phyloP scores from a whole-genome alignment of 1,140 invertebrate species.

The Copidosoma floridanum region DNA sequence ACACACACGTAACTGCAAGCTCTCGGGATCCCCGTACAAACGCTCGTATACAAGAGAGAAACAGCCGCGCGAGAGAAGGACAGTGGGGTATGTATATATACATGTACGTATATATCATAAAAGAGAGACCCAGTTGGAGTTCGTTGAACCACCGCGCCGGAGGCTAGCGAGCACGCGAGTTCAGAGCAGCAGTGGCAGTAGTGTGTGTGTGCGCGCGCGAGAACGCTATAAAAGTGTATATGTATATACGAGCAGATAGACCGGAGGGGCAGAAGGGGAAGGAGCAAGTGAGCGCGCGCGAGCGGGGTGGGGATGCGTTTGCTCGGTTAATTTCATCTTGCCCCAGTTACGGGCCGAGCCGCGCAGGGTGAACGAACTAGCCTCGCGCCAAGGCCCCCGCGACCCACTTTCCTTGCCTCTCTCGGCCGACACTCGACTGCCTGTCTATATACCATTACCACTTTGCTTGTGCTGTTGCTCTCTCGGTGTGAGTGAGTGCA shows the following conservation, averaged over 20 bases:
- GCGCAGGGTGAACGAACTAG: conserved; percentile 56
- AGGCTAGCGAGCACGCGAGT: conserved; percentile 28
- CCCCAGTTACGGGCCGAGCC: conserved; percentile 56
- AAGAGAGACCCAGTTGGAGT: conserved; percentile 55
- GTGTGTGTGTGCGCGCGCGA: conserved; percentile 16
- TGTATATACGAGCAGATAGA: conserved; percentile 2
- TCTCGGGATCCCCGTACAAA: too few species aligned
- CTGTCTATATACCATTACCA: too few species aligned
- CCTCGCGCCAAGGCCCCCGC: conserved; percentile 57
- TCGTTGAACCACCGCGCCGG: conserved; percentile 48
- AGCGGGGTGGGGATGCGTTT: conserved; percentile 32
- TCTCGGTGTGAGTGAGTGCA: conserved; percentile 15
- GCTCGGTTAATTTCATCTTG: conserved; percentile 59
- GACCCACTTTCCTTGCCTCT: conserved; percentile 52
- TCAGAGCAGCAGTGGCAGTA: conserved; percentile 23
- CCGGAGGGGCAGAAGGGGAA: neutral
- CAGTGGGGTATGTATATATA: conserved; percentile 28
- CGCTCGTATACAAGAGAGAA: neutral
- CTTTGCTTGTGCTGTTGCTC: too few species aligned
- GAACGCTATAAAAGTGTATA: too few species aligned
- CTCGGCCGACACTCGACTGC: neutral
- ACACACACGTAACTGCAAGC: too few species aligned
- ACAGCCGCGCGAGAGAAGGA: neutral
- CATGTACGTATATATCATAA: too few species aligned
- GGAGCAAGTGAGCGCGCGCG: conserved; percentile 17